Percentiles rank a stretch among this genome's conserved stretches.
Conservation (phyloP, 2,797 vertebrate genomes). For the Mormyrus hasselquistii region DNA sequence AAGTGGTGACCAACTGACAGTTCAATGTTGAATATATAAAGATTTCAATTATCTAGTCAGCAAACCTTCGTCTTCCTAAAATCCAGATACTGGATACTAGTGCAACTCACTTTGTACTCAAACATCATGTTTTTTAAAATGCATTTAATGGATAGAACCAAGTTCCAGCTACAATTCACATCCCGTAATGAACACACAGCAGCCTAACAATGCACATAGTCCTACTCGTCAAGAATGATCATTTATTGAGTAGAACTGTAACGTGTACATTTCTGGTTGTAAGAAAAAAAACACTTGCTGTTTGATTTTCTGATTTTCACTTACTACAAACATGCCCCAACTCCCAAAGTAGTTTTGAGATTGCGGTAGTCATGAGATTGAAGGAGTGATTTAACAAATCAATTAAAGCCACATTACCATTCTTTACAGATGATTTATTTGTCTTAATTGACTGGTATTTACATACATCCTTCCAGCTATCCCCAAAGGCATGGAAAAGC, state of each 20-base stretch:
- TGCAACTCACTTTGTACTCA: not conserved
- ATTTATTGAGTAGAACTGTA: not conserved
- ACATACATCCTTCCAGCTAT: slow-evolving; percentile 55
- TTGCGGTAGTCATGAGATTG: slow-evolving; percentile 30
- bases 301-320: not conserved
- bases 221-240: not conserved
- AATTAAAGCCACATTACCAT: slow-evolving; percentile 30
- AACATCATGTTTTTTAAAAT: not conserved
- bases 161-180: not conserved
- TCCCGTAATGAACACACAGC: not conserved
- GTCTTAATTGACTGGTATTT: slow-evolving; percentile 33
- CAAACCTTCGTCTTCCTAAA: not conserved
- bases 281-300: not conserved
- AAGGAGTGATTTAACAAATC: slow-evolving; percentile 27
- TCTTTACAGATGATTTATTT: not conserved
- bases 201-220: not conserved
- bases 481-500: slow-evolving; percentile 55
- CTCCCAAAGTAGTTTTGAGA: not conserved
- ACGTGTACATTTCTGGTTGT: not conserved
- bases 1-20: not conserved
- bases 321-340: not conserved
- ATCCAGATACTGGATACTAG: not conserved
- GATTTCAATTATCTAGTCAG: not conserved
- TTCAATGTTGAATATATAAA: not conserved
- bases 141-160: slow-evolving; percentile 15